Conservation (phyloP, 1,140 invertebrate species). For the Philotrypesis tridentata region DNA sequence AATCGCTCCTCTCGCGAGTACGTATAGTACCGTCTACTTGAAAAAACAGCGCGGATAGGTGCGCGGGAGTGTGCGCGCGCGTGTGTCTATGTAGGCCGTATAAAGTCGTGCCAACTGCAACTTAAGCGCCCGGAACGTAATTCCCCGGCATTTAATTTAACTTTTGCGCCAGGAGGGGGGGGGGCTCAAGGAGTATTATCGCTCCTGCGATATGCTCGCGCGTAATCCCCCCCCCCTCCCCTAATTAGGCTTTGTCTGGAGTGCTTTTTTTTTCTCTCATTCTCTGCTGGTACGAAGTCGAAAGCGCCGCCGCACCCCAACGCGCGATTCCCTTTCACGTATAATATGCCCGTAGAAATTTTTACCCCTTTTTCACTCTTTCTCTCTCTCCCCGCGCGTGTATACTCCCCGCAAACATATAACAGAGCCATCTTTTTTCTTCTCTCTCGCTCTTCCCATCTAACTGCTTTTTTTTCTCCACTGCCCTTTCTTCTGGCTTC, state of each 20-base stretch:
- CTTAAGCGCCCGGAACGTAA: slow-evolving; percentile 16
- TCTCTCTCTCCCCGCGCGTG: background rate
- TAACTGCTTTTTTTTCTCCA: slow-evolving; percentile 2
- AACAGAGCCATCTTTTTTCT: background rate
- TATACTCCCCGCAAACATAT: background rate
- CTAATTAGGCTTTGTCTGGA: slow-evolving; percentile 45
- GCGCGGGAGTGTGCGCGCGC: background rate
- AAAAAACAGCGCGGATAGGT: background rate
- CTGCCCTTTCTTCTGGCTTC: background rate
- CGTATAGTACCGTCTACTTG: too few species aligned
- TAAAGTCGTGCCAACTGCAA: slow-evolving; percentile 32
- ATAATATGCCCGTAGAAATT: slow-evolving; percentile 8
- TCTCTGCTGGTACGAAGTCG: slow-evolving; percentile 20
- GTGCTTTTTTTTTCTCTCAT: slow-evolving; percentile 19
- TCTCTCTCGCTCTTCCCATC: background rate
- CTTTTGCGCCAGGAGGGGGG: slow-evolving; percentile 25
- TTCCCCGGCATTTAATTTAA: slow-evolving; percentile 33
- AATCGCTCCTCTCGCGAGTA: background rate
- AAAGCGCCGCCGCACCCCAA: slow-evolving; percentile 9
- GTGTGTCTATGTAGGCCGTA: too few species aligned
- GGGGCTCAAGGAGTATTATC: background rate
- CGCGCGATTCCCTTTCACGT: slow-evolving; percentile 23
- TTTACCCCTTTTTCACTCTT: background rate
- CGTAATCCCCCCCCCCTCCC: slow-evolving; percentile 23
- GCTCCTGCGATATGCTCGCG: slow-evolving; percentile 5